Evolutionary conservation across 2,888 invertebrate species (phyloP).

Genomic region (Phytoseiulus persimilis): DNA sequence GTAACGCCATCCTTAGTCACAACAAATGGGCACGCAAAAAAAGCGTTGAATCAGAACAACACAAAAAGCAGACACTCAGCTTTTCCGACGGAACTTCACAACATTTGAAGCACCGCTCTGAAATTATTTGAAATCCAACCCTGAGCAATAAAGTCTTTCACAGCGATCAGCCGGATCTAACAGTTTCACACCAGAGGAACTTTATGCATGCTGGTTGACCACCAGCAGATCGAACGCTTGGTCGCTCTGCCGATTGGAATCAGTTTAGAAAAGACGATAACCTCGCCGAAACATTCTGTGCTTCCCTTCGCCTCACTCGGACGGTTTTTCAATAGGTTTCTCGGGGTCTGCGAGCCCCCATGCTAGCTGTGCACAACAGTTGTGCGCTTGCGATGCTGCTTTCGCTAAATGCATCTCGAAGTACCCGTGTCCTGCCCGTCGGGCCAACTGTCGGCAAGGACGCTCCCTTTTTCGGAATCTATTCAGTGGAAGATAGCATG

Average conservation of each 20-base stretch:
- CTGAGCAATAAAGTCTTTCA: not conserved
- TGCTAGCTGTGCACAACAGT: conserved; percentile 60
- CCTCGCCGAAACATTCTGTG: not conserved
- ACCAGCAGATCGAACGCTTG: not conserved
- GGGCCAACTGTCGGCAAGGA: conserved; percentile 40
- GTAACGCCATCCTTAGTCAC: not conserved
- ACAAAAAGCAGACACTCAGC: not conserved
- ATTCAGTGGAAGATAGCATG: conserved; percentile 27
- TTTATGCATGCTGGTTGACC: not conserved
- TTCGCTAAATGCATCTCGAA: conserved; percentile 69
- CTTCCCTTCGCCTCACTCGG: not conserved
- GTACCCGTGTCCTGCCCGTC: conserved; percentile 62
- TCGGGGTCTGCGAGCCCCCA: conserved; percentile 21
- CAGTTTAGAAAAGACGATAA: too few species aligned
- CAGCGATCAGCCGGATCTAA: not conserved
- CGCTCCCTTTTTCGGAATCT: not conserved
- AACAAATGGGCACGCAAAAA: not conserved
- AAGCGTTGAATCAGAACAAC: not conserved
- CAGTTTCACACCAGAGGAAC: not conserved
- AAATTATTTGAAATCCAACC: not conserved
- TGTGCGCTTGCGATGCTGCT: conserved; percentile 73
- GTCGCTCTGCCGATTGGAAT: not conserved
- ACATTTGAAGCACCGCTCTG: not conserved
- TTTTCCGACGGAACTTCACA: not conserved
- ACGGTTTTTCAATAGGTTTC: not conserved